Evolutionary conservation across 2,113 vertebrate species (phyloP).

Genomic region (Casuarius casuarius): DNA sequence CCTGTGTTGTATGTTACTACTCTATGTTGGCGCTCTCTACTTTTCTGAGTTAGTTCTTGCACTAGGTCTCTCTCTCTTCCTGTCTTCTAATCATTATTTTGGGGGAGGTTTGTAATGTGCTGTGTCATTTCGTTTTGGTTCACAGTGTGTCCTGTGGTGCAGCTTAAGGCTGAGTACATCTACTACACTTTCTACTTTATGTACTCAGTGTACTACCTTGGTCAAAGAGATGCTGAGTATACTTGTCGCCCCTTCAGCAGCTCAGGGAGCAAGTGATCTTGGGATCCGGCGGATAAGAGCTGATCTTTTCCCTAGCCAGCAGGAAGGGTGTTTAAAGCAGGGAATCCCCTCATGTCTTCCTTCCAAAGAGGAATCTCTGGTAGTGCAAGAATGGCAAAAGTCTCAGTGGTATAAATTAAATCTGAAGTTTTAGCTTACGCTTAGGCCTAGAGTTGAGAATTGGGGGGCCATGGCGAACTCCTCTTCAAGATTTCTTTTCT

Average conservation of each 20-base stretch:
- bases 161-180: background rate
- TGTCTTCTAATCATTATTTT: background rate
- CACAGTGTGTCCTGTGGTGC: background rate
- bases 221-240: background rate
- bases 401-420: background rate
- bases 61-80: background rate
- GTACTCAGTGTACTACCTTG: background rate
- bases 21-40: background rate
- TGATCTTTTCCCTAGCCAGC: background rate
- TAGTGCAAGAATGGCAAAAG: background rate
- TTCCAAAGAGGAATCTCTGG: background rate
- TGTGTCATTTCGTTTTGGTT: background rate
- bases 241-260: background rate
- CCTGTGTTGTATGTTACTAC: background rate
- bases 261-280: background rate
- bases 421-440: background rate
- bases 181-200: background rate
- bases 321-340: background rate
- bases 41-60: background rate
- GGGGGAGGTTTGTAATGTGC: background rate
- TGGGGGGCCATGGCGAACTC: background rate
- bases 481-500: background rate
- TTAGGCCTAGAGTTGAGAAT: background rate
- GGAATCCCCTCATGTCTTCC: background rate
- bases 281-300: background rate